Conservation (phyloP, 2,113 vertebrate species). For the Ellobius talpinus region DNA sequence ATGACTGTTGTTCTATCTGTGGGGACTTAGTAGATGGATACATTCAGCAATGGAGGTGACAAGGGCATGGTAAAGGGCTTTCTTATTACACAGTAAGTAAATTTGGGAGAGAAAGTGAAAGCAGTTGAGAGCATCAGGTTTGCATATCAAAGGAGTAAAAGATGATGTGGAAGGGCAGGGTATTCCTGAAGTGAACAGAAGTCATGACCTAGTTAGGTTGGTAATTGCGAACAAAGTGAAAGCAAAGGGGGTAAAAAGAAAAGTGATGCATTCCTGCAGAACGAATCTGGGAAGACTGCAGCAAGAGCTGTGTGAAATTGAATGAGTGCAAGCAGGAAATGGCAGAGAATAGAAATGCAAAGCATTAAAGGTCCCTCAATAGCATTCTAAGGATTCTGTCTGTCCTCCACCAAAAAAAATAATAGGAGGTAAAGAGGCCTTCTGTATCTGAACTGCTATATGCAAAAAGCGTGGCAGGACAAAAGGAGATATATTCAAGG, state of each 20-base stretch:
- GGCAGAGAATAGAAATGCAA: slow-evolving; percentile 48
- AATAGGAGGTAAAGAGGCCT: slow-evolving; percentile 58
- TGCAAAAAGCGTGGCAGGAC: slow-evolving; percentile 64
- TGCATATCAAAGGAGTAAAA: slow-evolving; percentile 72
- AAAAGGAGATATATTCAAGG: slow-evolving; percentile 55
- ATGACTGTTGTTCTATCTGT: not conserved
- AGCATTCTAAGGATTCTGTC: slow-evolving; percentile 66
- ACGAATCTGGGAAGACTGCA: slow-evolving; percentile 74
- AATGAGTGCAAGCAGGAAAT: slow-evolving; percentile 42
- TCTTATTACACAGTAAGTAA: slow-evolving; percentile 60
- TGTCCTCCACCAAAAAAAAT: slow-evolving; percentile 68
- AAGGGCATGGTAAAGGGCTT: slow-evolving; percentile 60
- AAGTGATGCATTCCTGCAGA: slow-evolving; percentile 70
- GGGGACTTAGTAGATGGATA: slow-evolving; percentile 22
- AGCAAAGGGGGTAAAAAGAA: slow-evolving; percentile 72
- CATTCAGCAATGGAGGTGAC: not conserved
- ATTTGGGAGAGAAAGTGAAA: slow-evolving; percentile 29
- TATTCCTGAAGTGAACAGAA: slow-evolving; percentile 60
- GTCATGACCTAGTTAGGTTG: slow-evolving; percentile 48
- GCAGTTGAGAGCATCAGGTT: slow-evolving; percentile 55
- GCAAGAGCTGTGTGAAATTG: slow-evolving; percentile 72
- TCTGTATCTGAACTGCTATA: slow-evolving; percentile 30
- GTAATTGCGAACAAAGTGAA: slow-evolving; percentile 71
- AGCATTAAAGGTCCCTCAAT: slow-evolving; percentile 64
- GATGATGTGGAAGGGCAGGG: slow-evolving; percentile 23